Evolutionary conservation across 2,113 vertebrate species (phyloP).

Genomic region (Syngnathus floridae): DNA sequence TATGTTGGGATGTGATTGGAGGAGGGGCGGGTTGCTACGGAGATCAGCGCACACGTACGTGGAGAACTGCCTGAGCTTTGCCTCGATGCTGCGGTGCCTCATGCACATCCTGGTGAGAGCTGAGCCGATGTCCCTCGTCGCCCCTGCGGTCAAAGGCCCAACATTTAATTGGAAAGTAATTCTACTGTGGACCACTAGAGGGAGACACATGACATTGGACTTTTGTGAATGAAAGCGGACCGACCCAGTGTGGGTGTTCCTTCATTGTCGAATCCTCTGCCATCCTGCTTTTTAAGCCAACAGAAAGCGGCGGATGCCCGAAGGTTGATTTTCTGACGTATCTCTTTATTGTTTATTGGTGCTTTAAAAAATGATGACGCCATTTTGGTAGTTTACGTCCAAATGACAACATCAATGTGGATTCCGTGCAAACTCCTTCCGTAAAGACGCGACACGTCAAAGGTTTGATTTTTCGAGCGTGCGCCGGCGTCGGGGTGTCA

Average conservation of each 20-base stretch:
- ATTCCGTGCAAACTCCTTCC: neutral
- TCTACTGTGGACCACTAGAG: too few relatives aligned
- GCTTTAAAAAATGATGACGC: neutral
- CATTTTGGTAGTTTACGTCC: neutral
- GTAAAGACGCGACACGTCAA: neutral
- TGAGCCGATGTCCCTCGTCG: constrained; percentile 91
- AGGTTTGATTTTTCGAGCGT: neutral
- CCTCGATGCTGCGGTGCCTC: constrained; percentile 97
- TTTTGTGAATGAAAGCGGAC: too few relatives aligned
- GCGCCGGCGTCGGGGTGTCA: neutral
- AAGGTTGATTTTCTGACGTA: too few relatives aligned
- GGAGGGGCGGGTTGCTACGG: neutral
- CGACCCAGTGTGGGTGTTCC: too few relatives aligned
- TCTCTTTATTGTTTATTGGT: too few relatives aligned
- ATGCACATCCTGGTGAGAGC: constrained; percentile 98
- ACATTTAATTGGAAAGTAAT: too few relatives aligned
- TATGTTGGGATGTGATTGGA: too few relatives aligned
- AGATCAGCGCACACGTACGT: constrained; percentile 74
- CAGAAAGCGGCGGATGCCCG: too few relatives aligned
- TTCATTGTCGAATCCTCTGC: too few relatives aligned
- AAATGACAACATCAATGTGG: neutral
- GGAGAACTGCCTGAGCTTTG: constrained; percentile 95
- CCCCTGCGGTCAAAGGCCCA: constrained; percentile 68
- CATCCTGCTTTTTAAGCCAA: too few relatives aligned
- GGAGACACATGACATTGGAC: too few relatives aligned